These are phyloP conservation scores for Patiria miniata DNA, from an alignment of 35 echinoderm and acorn worm genomes.

Conservation along the genomic window DNA sequence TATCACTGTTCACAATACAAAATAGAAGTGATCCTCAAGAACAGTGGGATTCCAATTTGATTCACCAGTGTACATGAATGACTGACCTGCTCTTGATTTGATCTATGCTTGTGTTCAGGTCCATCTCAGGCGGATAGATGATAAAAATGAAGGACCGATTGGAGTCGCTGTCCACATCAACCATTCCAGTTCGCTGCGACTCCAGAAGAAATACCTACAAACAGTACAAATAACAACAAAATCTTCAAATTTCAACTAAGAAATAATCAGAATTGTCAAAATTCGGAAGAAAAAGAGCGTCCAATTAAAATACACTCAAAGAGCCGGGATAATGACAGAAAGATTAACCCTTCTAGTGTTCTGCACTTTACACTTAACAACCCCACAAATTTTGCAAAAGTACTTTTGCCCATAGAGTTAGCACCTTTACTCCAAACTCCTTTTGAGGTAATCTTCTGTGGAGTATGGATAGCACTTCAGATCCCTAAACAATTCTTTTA, in stretches of 20 bases:
- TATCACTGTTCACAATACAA: too few species aligned
- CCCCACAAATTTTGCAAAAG: too few species aligned
- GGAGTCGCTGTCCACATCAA: conserved; percentile 65
- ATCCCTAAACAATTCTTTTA: too few species aligned
- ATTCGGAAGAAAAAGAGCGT: neutral
- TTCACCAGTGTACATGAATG: neutral
- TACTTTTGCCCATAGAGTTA: too few species aligned
- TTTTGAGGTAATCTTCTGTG: too few species aligned
- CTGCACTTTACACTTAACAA: too few species aligned
- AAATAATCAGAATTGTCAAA: neutral
- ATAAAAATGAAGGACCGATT: conserved; percentile 94
- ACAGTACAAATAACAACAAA: neutral
- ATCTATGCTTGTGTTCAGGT: conserved; percentile 88
- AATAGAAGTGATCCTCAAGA: too few species aligned
- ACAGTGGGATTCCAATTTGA: neutral
- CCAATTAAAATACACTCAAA: too few species aligned
- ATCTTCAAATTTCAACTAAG: neutral
- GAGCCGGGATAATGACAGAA: too few species aligned
- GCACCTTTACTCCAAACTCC: too few species aligned
- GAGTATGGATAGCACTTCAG: too few species aligned
- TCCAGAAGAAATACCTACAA: conserved; percentile 92
- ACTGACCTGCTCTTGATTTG: conserved; percentile 89
- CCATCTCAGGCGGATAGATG: conserved; percentile 90
- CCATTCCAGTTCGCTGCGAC: conserved; percentile 72
- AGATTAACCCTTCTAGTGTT: too few species aligned